Base-by-base conservation (phyloP, 2,797 vertebrate species). In the Xerus rutilus region DNA sequence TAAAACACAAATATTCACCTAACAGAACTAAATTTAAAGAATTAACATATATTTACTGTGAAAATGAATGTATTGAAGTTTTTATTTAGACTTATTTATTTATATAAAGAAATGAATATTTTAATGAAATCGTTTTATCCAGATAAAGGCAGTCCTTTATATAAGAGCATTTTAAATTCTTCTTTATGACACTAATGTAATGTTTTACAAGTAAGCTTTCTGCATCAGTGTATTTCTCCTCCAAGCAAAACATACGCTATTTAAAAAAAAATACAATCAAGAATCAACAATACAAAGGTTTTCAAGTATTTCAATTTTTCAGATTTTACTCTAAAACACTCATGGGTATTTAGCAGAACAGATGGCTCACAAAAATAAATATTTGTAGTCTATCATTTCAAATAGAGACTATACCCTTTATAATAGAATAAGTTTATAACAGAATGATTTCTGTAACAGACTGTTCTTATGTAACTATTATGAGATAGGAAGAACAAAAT, bases 371-470 rank as follows among this genome's bases (percentile, higher is more conserved):
- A 93, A 85, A 73, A 69, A 91, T 96, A 97, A 97, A 97, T 95
- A 97, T 96, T 96, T 97, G 96, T 95, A 96, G 81, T 73, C 96
- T 91, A 94, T 89, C 57, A 93, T 93, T 97, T 97, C 93, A 96
- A 97, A 93, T 94, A 96, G 81, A 96, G 70, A 86, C 79, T 91
- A 93, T 78, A 95, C 30, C 49, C 72, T 96, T 94, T 96, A 97
- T 82, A 94, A 94, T 70, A 97, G 59, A 96, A 76, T 90, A 90
- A 93, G 69, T 95, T 87, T 91, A 91, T 91, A 96, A 93, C 49
- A 96, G 65, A 89, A 94, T 79, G 88, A 88, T 59, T 96, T 96
- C 95, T 97, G 69, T 93, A 43, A 93, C 97, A 96, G 91, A 92
- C 72, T 90, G 87, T 93, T 97, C 84, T 95, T 91, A 86, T 57